These are phyloP conservation scores for Patella ulyssiponensis DNA, from an alignment of 2,888 invertebrate genomes.

Conservation along the genomic window DNA sequence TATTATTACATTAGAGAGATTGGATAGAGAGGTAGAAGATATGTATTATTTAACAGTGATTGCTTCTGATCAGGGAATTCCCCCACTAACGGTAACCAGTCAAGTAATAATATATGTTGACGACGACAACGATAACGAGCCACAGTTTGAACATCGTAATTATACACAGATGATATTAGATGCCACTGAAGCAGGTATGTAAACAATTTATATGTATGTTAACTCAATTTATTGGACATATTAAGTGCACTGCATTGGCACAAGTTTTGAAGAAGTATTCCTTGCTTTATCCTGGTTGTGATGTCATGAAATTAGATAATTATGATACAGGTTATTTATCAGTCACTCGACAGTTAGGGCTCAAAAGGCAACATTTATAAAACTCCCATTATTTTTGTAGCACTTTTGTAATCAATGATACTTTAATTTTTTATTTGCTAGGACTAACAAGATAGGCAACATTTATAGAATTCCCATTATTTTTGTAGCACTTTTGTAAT, in stretches of 20 bases:
- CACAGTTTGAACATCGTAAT: conserved; percentile 75
- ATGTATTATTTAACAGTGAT: conserved; percentile 68
- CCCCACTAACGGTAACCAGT: conserved; percentile 75
- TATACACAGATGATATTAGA: conserved; percentile 89
- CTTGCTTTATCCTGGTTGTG: too few species aligned
- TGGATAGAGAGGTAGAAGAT: conserved; percentile 78
- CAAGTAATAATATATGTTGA: conserved; percentile 77
- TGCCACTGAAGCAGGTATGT: conserved; percentile 80
- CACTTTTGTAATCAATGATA: too few species aligned
- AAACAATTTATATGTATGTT: not conserved
- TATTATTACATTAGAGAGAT: conserved; percentile 78
- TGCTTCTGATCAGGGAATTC: conserved; percentile 64
- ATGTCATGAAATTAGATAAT: too few species aligned
- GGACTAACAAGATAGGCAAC: too few species aligned
- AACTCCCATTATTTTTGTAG: too few species aligned
- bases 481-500: too few species aligned
- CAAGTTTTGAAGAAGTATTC: too few species aligned
- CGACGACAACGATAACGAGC: conserved; percentile 86
- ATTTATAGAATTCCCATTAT: too few species aligned
- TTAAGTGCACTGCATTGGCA: not conserved
- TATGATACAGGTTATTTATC: too few species aligned
- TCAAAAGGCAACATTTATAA: too few species aligned
- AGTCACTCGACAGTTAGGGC: too few species aligned
- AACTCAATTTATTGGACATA: not conserved
- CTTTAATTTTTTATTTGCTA: too few species aligned